phyloP scores from a whole-genome alignment of 1,140 invertebrate genomes.

The Lordiphosa collinella region DNA sequence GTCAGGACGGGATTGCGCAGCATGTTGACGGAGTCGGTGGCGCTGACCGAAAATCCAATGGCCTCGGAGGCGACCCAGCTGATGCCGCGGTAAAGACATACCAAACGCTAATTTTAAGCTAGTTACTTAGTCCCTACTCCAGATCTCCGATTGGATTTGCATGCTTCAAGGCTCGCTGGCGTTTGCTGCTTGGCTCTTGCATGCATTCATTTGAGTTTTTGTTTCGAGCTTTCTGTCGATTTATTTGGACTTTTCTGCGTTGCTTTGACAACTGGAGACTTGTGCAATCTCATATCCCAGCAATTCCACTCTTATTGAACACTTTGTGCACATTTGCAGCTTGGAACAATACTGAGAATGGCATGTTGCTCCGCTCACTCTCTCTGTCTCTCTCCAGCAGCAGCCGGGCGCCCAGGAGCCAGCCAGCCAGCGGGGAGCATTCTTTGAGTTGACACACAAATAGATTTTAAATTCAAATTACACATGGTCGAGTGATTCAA shows the following conservation, averaged over 20 bases:
- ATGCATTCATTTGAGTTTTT: background rate
- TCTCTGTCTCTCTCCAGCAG: slow-evolving; percentile 12
- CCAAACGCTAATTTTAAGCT: slow-evolving; percentile 1
- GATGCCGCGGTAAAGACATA: slow-evolving; percentile 66
- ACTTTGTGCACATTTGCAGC: slow-evolving; percentile 58
- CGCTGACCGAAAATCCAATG: slow-evolving; percentile 73
- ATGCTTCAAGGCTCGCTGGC: slow-evolving; percentile 31
- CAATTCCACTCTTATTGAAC: slow-evolving; percentile 31
- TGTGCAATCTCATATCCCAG: slow-evolving; percentile 24
- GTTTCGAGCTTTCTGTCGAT: background rate
- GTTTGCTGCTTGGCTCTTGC: background rate
- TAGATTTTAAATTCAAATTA: slow-evolving; percentile 29
- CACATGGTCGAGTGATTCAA: slow-evolving; percentile 58
- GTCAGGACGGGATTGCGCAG: slow-evolving; percentile 57
- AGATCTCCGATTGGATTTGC: slow-evolving; percentile 43
- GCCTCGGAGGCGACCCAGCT: slow-evolving; percentile 65
- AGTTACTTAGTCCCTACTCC: too few relatives aligned
- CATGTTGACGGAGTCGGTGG: slow-evolving; percentile 66
- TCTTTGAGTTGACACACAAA: slow-evolving; percentile 5
- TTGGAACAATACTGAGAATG: slow-evolving; percentile 60
- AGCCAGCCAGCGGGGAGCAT: slow-evolving; percentile 3
- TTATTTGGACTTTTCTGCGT: slow-evolving; percentile 10
- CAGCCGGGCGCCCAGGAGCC: slow-evolving; percentile 22
- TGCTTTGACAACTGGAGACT: slow-evolving; percentile 16
- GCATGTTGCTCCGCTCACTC: slow-evolving; percentile 16